Conservation (phyloP, 2,797 vertebrate species). For the Aphelocoma californica region DNA sequence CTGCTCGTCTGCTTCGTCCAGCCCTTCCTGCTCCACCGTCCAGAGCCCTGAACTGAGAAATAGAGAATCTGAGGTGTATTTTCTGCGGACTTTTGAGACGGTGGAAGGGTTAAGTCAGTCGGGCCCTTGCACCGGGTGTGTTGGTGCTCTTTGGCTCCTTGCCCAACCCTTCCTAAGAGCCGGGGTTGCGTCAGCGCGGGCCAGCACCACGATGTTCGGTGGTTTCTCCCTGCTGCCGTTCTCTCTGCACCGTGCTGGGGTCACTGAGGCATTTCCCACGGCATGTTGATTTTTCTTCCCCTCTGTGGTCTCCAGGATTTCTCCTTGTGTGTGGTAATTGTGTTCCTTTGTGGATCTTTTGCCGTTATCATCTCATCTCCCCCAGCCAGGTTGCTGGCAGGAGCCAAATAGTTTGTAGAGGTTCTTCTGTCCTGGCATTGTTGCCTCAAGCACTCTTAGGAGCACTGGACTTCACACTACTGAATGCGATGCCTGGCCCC, state of each 20-base stretch:
- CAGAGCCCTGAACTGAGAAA: background rate
- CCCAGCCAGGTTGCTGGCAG: background rate
- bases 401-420: background rate
- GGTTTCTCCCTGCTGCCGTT: background rate
- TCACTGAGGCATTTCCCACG: background rate
- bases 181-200: background rate
- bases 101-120: background rate
- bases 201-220: background rate
- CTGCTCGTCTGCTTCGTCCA: background rate
- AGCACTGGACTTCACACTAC: background rate
- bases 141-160: background rate
- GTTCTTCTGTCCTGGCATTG: background rate
- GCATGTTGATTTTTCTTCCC: rapidly evolving
- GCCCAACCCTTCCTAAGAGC: background rate
- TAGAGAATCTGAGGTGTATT: rapidly evolving
- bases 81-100: too few species aligned
- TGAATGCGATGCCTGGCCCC: background rate
- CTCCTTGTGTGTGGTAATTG: background rate
- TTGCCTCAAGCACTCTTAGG: background rate
- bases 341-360: background rate
- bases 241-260: rapidly evolving
- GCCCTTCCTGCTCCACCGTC: background rate
- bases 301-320: background rate
- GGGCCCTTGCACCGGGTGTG: background rate
- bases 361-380: background rate